Evolutionary conservation across 1,140 invertebrate genomes (phyloP).

Genomic region (Platorchestia sp.): DNA sequence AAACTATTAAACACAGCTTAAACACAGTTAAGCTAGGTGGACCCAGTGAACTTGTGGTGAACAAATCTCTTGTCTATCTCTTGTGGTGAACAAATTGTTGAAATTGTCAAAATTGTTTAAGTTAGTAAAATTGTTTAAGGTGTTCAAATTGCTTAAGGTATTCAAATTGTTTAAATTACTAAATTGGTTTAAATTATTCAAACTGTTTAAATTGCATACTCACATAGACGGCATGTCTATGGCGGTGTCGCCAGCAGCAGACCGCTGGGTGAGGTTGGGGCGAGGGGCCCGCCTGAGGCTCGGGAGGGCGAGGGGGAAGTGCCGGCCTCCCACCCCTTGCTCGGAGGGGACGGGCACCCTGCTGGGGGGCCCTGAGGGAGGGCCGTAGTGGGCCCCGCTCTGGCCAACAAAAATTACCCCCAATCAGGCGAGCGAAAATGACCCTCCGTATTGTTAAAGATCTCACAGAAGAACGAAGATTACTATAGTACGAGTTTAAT

Average conservation of each 20-base stretch:
- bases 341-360: neutral
- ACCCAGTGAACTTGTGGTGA: too few species aligned
- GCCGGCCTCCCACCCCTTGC: neutral
- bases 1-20: too few species aligned
- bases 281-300: neutral
- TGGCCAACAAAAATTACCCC: neutral
- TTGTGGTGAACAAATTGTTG: too few species aligned
- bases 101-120: too few species aligned
- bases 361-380: neutral
- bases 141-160: too few species aligned
- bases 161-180: too few species aligned
- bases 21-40: too few species aligned
- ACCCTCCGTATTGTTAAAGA: neutral
- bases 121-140: too few species aligned
- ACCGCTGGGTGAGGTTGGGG: neutral
- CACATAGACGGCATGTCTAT: conserved; percentile 4
- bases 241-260: neutral
- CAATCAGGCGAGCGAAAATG: neutral
- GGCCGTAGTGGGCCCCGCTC: neutral
- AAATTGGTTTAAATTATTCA: too few species aligned
- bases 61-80: too few species aligned
- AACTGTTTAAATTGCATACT: too few species aligned
- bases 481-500: neutral
- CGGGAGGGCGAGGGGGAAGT: neutral
- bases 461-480: neutral